Percentiles rank a stretch among this genome's conserved stretches.
Conservation (phyloP, 1,140 invertebrate genomes). For the Eciton burchellii region DNA sequence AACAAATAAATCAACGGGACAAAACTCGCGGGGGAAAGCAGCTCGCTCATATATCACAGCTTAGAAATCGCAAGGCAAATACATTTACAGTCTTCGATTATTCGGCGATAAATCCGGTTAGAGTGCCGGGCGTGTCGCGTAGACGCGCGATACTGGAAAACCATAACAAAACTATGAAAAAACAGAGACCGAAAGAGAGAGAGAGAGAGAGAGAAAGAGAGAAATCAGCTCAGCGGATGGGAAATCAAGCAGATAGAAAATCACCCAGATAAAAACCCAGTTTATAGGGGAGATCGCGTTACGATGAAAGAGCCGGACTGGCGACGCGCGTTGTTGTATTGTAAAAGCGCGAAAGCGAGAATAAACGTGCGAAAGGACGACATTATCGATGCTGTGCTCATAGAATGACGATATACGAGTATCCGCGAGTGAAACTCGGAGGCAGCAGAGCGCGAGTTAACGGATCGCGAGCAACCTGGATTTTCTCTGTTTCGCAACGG, state of each 20-base stretch:
- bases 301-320: neutral
- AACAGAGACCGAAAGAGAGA: too few species aligned
- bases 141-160: neutral
- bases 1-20: neutral
- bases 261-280: neutral
- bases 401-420: neutral
- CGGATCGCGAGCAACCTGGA: neutral
- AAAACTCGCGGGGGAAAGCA: neutral
- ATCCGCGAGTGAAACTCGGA: neutral
- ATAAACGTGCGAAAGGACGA: neutral
- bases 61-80: neutral
- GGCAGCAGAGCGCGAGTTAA: conserved; percentile 33
- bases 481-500: conserved; percentile 33
- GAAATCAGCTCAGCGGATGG: too few species aligned
- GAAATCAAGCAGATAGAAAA: neutral
- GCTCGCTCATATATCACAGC: neutral
- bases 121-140: neutral
- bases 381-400: neutral
- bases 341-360: neutral
- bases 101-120: neutral
- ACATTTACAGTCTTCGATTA: neutral
- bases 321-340: conserved; percentile 1
- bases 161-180: too few species aligned
- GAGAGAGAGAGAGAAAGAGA: too few species aligned
- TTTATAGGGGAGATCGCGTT: neutral